Percentiles rank a stretch among this genome's conserved stretches.
Conservation (phyloP, 1,140 invertebrate species). For the Conus betulinus region DNA sequence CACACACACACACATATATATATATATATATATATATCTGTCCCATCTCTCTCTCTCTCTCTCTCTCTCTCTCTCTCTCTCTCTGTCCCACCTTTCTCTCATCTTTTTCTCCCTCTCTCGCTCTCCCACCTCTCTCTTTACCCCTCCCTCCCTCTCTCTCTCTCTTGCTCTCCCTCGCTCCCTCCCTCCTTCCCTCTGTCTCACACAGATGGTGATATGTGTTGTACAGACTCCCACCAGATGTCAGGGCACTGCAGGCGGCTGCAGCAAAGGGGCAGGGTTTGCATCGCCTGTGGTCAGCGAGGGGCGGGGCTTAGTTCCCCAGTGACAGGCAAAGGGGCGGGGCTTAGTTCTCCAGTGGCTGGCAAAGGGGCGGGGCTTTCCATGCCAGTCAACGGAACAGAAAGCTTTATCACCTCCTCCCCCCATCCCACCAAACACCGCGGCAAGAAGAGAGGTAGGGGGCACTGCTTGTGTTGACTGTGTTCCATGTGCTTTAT, state of each 20-base stretch:
- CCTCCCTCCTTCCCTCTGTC: too few relatives aligned
- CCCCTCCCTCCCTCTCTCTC: neutral
- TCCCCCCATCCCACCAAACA: slow-evolving; percentile 29
- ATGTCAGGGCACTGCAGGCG: neutral
- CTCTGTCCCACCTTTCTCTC: neutral
- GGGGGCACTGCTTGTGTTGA: neutral
- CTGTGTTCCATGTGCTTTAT: too few relatives aligned
- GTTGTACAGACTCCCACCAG: neutral
- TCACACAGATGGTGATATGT: too few relatives aligned
- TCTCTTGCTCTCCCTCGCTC: neutral
- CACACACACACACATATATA: too few relatives aligned
- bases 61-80: neutral
- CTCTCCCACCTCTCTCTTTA: neutral
- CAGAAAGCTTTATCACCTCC: slow-evolving; percentile 36
- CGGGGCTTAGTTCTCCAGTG: neutral
- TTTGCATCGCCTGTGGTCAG: neutral
- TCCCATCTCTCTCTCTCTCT: neutral
- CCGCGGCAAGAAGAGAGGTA: slow-evolving; percentile 30
- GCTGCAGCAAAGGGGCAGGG: neutral
- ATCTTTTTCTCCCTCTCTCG: neutral
- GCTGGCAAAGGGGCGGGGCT: neutral
- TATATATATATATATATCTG: too few relatives aligned
- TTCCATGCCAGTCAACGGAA: slow-evolving; percentile 17
- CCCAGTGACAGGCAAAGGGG: neutral
- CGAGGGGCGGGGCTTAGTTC: neutral